Conservation (phyloP, 2,888 invertebrate genomes). For the Limnephilus lunatus region DNA sequence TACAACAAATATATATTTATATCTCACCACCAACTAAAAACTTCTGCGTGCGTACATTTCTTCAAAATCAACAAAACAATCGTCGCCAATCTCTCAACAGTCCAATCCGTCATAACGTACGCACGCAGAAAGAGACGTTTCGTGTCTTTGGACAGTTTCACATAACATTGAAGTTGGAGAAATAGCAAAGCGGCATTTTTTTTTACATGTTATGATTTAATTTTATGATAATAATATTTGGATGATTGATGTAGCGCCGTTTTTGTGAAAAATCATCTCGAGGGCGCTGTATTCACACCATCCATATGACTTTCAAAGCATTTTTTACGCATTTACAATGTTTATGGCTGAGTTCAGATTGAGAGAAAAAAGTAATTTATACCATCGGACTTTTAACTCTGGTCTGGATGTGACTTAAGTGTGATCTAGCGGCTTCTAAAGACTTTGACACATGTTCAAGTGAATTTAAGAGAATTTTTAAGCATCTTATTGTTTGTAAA, state of each 20-base stretch:
- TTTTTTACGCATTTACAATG: neutral
- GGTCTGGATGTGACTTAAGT: neutral
- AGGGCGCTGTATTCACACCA: neutral
- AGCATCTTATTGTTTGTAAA: neutral
- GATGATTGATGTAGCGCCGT: too few species aligned
- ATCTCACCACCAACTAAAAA: slow-evolving; percentile 9
- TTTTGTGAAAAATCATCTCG: too few species aligned
- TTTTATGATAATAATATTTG: neutral
- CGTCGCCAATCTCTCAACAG: neutral
- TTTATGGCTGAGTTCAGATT: neutral
- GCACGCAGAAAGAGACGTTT: neutral
- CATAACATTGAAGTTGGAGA: neutral
- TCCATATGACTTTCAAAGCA: neutral
- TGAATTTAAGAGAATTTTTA: neutral
- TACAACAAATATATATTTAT: slow-evolving; percentile 37
- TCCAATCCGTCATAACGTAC: neutral
- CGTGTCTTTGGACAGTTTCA: neutral
- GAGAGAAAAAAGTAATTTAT: neutral
- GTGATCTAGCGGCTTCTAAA: neutral
- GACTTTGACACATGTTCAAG: neutral
- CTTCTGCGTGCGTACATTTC: neutral
- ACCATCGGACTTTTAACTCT: neutral
- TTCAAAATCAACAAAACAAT: neutral
- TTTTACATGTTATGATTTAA: neutral
- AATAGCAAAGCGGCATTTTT: neutral